Evolutionary conservation across 2,797 vertebrate genomes (phyloP).

Genomic region (Clarias platycephalus): DNA sequence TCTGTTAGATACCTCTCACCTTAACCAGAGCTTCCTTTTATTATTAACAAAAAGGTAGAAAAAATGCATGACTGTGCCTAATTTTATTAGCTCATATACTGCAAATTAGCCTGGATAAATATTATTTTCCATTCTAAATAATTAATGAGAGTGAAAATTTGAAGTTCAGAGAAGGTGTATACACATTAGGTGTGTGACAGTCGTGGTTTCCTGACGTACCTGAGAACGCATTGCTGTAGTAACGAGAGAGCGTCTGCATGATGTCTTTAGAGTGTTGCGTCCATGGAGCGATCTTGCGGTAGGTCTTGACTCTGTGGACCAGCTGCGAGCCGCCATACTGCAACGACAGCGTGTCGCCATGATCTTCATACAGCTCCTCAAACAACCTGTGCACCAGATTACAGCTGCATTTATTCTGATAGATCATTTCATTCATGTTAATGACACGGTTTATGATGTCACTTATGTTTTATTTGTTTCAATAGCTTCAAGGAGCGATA

Average conservation of each 20-base stretch:
- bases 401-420: neutral
- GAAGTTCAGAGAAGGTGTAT: neutral
- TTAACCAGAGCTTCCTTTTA: neutral
- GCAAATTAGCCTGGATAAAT: neutral
- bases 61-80: neutral
- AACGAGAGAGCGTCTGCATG: constrained; percentile 96
- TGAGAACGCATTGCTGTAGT: constrained; percentile 98
- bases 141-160: no score
- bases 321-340: constrained; percentile 98
- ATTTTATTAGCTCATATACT: neutral
- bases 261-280: constrained; percentile 98
- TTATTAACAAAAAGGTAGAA: neutral
- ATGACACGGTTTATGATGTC: neutral
- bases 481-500: neutral
- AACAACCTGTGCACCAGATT: constrained; percentile 79
- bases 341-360: constrained; percentile 93
- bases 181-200: neutral
- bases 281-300: constrained; percentile 97
- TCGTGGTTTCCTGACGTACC: constrained; percentile 67
- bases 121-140: neutral
- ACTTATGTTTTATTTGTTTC: neutral
- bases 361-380: constrained; percentile 97
- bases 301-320: constrained; percentile 97
- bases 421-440: neutral
- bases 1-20: neutral